A percentile compares a stretch with the other conserved stretches of the same genome.
phyloP scores from a whole-genome alignment of 1,140 invertebrate species.

The Thalassaphorura encarpata region DNA sequence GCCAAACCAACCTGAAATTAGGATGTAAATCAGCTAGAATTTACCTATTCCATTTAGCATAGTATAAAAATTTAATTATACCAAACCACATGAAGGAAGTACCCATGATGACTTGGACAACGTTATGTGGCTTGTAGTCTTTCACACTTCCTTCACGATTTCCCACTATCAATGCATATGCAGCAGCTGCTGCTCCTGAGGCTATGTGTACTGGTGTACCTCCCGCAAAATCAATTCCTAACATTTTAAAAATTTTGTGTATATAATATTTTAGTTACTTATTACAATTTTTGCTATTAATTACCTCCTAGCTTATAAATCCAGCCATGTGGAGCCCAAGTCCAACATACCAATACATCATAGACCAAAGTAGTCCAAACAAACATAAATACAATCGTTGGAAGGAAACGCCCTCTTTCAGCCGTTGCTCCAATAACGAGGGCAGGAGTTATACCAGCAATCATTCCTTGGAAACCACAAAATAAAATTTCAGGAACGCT shows the following conservation, averaged over 20 bases:
- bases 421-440: slow-evolving; percentile 28
- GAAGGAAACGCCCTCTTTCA: slow-evolving; percentile 28
- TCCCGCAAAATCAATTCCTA: slow-evolving; percentile 27
- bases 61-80: neutral
- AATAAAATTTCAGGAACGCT: slow-evolving; percentile 29
- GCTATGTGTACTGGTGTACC: slow-evolving; percentile 29
- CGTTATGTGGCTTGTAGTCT: slow-evolving; percentile 22
- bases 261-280: neutral
- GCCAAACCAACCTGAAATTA: slow-evolving; percentile 11
- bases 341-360: slow-evolving; percentile 27
- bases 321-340: slow-evolving; percentile 23
- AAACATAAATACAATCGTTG: slow-evolving; percentile 27
- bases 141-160: slow-evolving; percentile 13
- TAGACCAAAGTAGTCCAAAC: slow-evolving; percentile 30
- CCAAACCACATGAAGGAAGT: slow-evolving; percentile 7
- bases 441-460: slow-evolving; percentile 30
- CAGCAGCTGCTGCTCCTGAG: slow-evolving; percentile 25
- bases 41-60: neutral
- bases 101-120: slow-evolving; percentile 29
- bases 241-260: no score
- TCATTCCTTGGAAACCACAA: slow-evolving; percentile 23
- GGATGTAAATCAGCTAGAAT: no score
- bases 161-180: slow-evolving; percentile 23
- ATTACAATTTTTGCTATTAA: slow-evolving; percentile 1
- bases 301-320: slow-evolving; percentile 11